phyloP scores from a whole-genome alignment of 2,888 invertebrate genomes.

The Dendrolimus pini region DNA sequence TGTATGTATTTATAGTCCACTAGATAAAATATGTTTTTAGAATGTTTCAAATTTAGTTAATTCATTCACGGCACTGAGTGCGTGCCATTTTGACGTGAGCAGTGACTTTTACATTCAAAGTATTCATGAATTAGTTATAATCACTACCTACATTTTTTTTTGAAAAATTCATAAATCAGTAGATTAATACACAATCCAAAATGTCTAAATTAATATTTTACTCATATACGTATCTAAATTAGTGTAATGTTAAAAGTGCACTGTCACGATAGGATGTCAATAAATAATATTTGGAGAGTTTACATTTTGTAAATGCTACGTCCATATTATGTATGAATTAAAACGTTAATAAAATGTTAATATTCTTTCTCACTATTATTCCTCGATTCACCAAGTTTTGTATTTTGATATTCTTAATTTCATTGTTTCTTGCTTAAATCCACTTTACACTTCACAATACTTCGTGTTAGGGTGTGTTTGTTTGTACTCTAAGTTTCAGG shows the following conservation, averaged over 20 bases:
- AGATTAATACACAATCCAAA: no score
- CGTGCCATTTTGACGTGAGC: constrained; percentile 21
- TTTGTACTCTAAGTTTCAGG: no score
- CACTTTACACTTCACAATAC: no score
- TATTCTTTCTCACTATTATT: neutral
- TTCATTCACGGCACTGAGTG: constrained; percentile 16
- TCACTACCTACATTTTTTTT: no score
- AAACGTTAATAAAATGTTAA: constrained; percentile 18
- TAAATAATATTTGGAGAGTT: constrained; percentile 17
- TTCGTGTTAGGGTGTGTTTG: no score
- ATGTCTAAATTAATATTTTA: constrained; percentile 2
- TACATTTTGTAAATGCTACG: constrained; percentile 42
- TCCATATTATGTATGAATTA: constrained; percentile 56
- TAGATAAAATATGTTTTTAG: constrained; percentile 32
- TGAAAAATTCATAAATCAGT: no score
- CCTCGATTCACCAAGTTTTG: neutral
- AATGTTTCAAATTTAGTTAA: neutral
- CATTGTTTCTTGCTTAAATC: no score
- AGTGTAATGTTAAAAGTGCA: neutral
- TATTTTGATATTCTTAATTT: neutral
- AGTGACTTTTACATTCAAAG: constrained; percentile 15
- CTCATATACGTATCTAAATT: neutral
- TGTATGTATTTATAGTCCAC: constrained; percentile 49
- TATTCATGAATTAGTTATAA: neutral
- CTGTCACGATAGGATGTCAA: constrained; percentile 18